These are phyloP conservation scores for Semaprochilodus insignis DNA, from an alignment of 2,797 vertebrate species.

Conservation along the genomic window DNA sequence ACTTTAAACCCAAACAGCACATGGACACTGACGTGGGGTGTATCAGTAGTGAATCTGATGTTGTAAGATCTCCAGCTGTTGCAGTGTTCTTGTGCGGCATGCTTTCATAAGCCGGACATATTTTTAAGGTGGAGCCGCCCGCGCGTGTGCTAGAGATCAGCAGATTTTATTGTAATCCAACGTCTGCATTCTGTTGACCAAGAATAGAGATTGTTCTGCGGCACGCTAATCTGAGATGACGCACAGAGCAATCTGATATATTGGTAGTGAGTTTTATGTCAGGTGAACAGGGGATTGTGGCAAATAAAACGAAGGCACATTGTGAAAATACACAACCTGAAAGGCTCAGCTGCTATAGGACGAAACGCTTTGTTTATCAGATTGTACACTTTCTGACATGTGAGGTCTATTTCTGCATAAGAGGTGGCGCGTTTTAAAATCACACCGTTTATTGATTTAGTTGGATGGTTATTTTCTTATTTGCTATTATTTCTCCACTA, in stretches of 20 bases:
- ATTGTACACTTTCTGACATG: not conserved
- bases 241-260: slow-evolving; percentile 62
- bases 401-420: not conserved
- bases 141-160: slow-evolving; percentile 31
- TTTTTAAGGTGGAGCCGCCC: slow-evolving; percentile 38
- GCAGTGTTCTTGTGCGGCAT: not conserved
- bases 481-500: not conserved
- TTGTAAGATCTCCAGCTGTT: slow-evolving; percentile 42
- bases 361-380: not conserved
- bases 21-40: not conserved
- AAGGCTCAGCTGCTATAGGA: not conserved
- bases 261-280: slow-evolving; percentile 10
- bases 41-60: slow-evolving; percentile 19
- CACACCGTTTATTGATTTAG: too few species aligned
- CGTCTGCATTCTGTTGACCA: slow-evolving; percentile 62
- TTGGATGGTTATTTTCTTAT: not conserved
- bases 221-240: slow-evolving; percentile 66
- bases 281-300: not conserved
- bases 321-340: not conserved
- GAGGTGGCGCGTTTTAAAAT: too few species aligned
- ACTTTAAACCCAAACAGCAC: too few species aligned
- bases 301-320: not conserved
- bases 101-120: slow-evolving; percentile 56
- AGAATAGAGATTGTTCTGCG: slow-evolving; percentile 62
- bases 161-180: slow-evolving; percentile 53